These are phyloP conservation scores for Onychostoma macrolepis DNA, from an alignment of 2,113 vertebrate species.

Conservation along the genomic window DNA sequence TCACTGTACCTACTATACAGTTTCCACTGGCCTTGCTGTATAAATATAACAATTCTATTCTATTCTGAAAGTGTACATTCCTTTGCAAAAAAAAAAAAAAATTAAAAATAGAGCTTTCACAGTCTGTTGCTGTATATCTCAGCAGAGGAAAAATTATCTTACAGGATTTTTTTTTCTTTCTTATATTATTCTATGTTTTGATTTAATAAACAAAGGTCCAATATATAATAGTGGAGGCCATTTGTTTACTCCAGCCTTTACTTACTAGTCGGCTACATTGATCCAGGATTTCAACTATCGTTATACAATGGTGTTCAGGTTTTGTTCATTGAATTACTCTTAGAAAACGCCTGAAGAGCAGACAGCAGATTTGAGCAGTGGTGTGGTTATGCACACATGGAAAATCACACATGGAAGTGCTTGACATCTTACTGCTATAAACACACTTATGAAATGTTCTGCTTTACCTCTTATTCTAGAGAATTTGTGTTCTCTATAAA, in stretches of 20 bases:
- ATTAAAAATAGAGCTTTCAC: background rate
- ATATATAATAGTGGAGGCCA: background rate
- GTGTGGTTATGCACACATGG: constrained; percentile 1
- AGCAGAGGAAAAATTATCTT: background rate
- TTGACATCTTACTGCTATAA: background rate
- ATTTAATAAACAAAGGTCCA: background rate
- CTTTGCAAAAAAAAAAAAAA: no score
- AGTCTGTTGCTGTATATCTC: background rate
- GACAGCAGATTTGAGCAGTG: background rate
- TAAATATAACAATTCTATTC: background rate
- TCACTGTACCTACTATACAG: background rate
- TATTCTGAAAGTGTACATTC: background rate
- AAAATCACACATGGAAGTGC: constrained; percentile 2
- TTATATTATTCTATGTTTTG: background rate
- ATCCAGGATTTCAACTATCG: background rate
- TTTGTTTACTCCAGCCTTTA: background rate
- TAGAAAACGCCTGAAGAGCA: background rate
- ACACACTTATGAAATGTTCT: background rate
- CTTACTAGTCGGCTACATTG: background rate
- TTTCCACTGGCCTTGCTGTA: background rate
- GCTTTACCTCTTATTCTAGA: background rate
- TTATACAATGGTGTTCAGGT: background rate
- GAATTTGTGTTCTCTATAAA: background rate
- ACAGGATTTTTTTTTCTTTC: background rate
- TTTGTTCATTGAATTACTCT: background rate